A percentile compares a stretch with the other conserved stretches of the same genome.
These are phyloP conservation scores for Cataglyphis livida DNA, from an alignment of 2,888 invertebrate genomes.

Conservation along the genomic window DNA sequence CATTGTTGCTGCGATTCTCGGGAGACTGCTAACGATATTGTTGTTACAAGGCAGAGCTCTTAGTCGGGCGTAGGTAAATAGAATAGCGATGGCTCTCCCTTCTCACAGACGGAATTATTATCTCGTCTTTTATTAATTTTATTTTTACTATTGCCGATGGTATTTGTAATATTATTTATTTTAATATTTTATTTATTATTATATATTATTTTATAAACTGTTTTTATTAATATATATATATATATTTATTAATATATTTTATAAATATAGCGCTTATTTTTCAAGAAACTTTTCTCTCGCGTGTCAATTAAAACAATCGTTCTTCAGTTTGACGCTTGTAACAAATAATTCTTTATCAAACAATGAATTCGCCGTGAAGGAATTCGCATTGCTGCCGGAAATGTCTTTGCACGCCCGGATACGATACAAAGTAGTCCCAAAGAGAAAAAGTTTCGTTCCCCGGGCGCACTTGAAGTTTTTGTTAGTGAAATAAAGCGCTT, in stretches of 20 bases:
- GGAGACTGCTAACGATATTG: constrained; percentile 49
- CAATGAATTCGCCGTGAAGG: constrained; percentile 60
- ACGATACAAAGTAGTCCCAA: constrained; percentile 68
- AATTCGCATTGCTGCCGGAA: constrained; percentile 53
- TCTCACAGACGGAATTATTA: background rate
- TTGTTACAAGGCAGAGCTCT: constrained; percentile 23
- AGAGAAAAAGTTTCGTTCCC: constrained; percentile 70
- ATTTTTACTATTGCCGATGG: background rate
- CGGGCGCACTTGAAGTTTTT: constrained; percentile 70
- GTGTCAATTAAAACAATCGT: constrained; percentile 20
- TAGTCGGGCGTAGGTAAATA: constrained; percentile 17
- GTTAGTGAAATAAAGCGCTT: constrained; percentile 71
- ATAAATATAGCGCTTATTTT: constrained; percentile 7
- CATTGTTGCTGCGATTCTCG: constrained; percentile 49
- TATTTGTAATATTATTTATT: background rate
- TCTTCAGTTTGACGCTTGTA: constrained; percentile 31
- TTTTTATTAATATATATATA: background rate
- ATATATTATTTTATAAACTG: background rate
- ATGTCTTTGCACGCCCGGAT: constrained; percentile 50
- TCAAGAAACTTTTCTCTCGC: background rate
- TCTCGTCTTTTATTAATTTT: background rate
- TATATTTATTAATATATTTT: too few species aligned
- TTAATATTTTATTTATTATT: background rate
- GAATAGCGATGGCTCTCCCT: background rate
- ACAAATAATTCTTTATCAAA: constrained; percentile 62